These are phyloP conservation scores for Tragelaphus scriptus DNA, from an alignment of 2,113 vertebrate species.

Conservation along the genomic window DNA sequence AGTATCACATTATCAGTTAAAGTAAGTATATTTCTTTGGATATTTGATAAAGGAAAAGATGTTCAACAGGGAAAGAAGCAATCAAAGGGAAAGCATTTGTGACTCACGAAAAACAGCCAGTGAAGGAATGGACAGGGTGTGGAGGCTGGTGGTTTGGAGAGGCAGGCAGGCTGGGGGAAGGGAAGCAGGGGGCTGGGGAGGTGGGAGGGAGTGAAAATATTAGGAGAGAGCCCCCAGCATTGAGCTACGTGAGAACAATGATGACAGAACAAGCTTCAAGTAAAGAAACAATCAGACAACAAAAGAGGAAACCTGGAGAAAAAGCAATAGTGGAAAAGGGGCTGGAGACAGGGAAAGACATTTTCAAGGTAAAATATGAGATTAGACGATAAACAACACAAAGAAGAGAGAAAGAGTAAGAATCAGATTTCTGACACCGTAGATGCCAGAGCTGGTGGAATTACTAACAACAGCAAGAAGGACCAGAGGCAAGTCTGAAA, in stretches of 20 bases:
- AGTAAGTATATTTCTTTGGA: background rate
- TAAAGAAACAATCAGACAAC: background rate
- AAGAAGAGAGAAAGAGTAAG: background rate
- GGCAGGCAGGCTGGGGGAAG: background rate
- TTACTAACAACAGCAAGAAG: constrained; percentile 29
- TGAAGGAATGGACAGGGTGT: background rate
- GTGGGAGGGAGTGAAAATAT: too few relatives aligned
- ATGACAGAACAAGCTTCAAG: background rate
- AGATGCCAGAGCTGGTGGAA: constrained; percentile 64
- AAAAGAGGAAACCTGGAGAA: background rate
- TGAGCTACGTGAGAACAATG: background rate
- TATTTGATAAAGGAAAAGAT: background rate
- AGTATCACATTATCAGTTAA: background rate
- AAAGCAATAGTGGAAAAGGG: background rate
- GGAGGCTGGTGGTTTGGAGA: background rate
- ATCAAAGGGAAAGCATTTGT: background rate
- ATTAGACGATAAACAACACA: background rate
- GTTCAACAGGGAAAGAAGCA: background rate
- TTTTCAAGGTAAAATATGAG: constrained; percentile 27
- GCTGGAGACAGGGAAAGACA: background rate
- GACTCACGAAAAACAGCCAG: background rate
- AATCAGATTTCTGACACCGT: constrained; percentile 65
- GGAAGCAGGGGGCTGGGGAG: background rate
- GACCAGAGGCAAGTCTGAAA: constrained; percentile 36
- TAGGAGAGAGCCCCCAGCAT: background rate